These are phyloP conservation scores for Clarias batrachus DNA, from an alignment of 2,113 vertebrate species.

Conservation along the genomic window DNA sequence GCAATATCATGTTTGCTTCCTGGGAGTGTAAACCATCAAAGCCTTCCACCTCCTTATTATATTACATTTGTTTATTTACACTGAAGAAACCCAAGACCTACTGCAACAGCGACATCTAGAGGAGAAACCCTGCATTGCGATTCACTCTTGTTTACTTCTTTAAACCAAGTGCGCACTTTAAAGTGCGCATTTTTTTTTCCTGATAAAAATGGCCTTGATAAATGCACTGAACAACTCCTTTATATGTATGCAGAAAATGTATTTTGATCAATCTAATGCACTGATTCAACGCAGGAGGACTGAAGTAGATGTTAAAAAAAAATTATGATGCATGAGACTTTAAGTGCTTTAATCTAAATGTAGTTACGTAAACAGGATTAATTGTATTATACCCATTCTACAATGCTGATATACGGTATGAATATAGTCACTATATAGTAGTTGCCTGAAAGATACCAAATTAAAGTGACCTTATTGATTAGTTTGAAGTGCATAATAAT, in stretches of 20 bases:
- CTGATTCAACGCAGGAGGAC: neutral
- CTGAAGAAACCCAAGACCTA: neutral
- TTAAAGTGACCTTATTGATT: neutral
- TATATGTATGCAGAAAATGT: neutral
- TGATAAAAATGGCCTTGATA: neutral
- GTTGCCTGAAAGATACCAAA: neutral
- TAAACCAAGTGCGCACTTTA: conserved; percentile 67
- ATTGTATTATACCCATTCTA: neutral
- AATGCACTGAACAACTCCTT: neutral
- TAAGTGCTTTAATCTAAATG: neutral
- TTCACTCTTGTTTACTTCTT: conserved; percentile 63
- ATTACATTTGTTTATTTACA: neutral
- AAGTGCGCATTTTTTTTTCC: neutral
- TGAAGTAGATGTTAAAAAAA: neutral
- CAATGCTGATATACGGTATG: neutral
- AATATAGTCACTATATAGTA: neutral
- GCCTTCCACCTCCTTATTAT: neutral
- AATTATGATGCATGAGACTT: neutral
- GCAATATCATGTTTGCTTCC: neutral
- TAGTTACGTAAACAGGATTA: neutral
- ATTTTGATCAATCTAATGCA: neutral
- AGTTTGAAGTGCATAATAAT: neutral
- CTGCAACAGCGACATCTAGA: conserved; percentile 59
- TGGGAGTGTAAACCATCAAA: neutral
- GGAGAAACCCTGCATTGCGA: conserved; percentile 13